Base-by-base conservation (phyloP, 2,888 invertebrate species). In the Toxonevra muliebris region DNA sequence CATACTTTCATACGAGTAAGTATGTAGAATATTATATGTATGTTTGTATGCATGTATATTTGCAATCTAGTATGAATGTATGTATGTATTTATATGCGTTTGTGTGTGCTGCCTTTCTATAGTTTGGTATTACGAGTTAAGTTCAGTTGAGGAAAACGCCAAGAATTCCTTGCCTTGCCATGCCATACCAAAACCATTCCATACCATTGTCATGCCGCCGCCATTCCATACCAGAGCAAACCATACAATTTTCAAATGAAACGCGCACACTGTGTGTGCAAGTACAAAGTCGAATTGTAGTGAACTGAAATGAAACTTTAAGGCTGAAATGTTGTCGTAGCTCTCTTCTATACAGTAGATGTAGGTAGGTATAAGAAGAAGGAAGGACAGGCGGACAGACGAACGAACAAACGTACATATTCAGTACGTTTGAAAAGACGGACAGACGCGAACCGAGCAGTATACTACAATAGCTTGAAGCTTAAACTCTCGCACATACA, bases 231-330 rank as follows among this genome's bases (percentile, higher is more conserved):
- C 19, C 19, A 42, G 60, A n/a, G 53, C 43, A 45, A 64, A 50
- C 17, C 40, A 30, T 50, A 57, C 45, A 40, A 30, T 30, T 30
- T 4, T 48, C 48, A 13, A 48, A n/a, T 48, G 10, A 48, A 15
- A 13, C 15, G 48, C 48, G 48, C 13, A 48, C 10, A 15, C 48
- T 13, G 3, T 48, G 48, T 48, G 48, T 15, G 48, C 7, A 30
- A 30, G 30, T 30, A 48, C 48, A 48, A 15, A 13, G 13, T 48
- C 48, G 15, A 48, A 15, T 48, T n/a, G 48, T 48, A 66, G 52
- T 61, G 61, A 68, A 55, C 61, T 57, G 43, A 64, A 64, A 64
- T 42, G 60, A 63, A 64, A 63, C 63, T 63, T 60, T 54, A 58
- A 62, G 63, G 63, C 60, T 64, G 58, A 68, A 64, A 53, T 62